These are phyloP conservation scores for Phlogophora meticulosa DNA, from an alignment of 2,888 invertebrate species.

Conservation along the genomic window DNA sequence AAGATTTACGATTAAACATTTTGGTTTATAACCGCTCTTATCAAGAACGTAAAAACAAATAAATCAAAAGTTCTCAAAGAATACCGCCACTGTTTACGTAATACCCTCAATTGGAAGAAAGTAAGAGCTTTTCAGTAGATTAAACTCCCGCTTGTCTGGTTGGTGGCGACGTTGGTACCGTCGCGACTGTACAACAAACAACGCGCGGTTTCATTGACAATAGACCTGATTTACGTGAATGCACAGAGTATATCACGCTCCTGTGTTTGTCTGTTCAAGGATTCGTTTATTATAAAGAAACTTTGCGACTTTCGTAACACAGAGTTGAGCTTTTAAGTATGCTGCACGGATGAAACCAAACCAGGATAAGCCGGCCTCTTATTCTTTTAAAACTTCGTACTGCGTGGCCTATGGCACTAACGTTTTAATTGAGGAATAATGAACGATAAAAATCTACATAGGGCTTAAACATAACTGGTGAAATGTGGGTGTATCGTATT, in stretches of 20 bases:
- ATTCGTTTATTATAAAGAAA: slow-evolving; percentile 1
- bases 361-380: too few relatives aligned
- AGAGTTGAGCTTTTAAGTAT: too few relatives aligned
- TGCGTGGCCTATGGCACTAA: too few relatives aligned
- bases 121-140: slow-evolving; percentile 10
- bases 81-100: background rate
- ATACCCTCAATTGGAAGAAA: background rate
- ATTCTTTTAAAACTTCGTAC: too few relatives aligned
- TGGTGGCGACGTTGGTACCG: too few relatives aligned
- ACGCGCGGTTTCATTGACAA: background rate
- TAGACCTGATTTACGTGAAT: slow-evolving; percentile 19
- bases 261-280: slow-evolving; percentile 1
- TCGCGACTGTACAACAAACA: background rate
- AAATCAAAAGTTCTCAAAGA: slow-evolving; percentile 24
- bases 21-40: too few relatives aligned
- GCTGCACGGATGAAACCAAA: too few relatives aligned
- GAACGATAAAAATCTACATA: too few relatives aligned
- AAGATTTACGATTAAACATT: too few relatives aligned
- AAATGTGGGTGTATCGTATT: too few relatives aligned
- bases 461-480: too few relatives aligned
- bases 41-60: slow-evolving; percentile 16
- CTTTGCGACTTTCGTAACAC: background rate
- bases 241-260: background rate
- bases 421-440: too few relatives aligned
- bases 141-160: slow-evolving; percentile 1